Conservation (phyloP, 92 coral and sea anemone genomes). For the Isaurus tuberculatus region DNA sequence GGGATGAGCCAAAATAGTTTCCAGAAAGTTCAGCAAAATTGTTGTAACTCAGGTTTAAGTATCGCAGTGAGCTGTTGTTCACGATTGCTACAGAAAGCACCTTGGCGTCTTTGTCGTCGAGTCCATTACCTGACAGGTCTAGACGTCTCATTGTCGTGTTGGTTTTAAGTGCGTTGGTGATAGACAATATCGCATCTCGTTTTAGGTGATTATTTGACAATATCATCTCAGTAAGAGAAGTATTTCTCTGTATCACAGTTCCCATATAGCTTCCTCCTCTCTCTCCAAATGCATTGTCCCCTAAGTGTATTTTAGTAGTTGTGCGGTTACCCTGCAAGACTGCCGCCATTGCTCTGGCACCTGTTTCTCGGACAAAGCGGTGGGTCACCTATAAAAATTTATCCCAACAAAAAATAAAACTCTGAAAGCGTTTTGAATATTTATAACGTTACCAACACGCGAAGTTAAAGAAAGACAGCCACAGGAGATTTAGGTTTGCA, state of each 20-base stretch:
- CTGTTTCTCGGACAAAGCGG: slow-evolving; percentile 71
- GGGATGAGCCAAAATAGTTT: slow-evolving; percentile 75
- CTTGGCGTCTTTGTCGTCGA: slow-evolving; percentile 81
- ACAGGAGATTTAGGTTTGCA: no score
- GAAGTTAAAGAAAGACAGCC: not conserved
- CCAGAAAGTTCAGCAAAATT: slow-evolving; percentile 85
- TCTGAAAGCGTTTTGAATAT: not conserved
- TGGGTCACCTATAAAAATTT: slow-evolving; percentile 63
- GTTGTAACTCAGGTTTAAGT: slow-evolving; percentile 83
- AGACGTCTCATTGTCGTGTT: slow-evolving; percentile 74
- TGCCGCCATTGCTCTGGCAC: slow-evolving; percentile 82
- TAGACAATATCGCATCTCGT: slow-evolving; percentile 69
- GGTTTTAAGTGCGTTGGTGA: slow-evolving; percentile 72
- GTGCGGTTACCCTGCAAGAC: slow-evolving; percentile 64
- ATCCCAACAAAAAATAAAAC: not conserved
- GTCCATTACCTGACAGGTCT: slow-evolving; percentile 83
- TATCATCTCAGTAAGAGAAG: slow-evolving; percentile 77
- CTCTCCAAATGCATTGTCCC: slow-evolving; percentile 68
- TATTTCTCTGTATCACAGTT: slow-evolving; percentile 66
- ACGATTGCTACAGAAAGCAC: slow-evolving; percentile 82
- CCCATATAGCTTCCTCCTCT: slow-evolving; percentile 84
- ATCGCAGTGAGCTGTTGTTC: slow-evolving; percentile 72
- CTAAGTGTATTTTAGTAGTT: slow-evolving; percentile 72
- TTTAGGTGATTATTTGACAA: slow-evolving; percentile 83
- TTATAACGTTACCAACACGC: not conserved